Conservation (phyloP, 1,140 invertebrate species). For the Helicorthomorpha holstii region DNA sequence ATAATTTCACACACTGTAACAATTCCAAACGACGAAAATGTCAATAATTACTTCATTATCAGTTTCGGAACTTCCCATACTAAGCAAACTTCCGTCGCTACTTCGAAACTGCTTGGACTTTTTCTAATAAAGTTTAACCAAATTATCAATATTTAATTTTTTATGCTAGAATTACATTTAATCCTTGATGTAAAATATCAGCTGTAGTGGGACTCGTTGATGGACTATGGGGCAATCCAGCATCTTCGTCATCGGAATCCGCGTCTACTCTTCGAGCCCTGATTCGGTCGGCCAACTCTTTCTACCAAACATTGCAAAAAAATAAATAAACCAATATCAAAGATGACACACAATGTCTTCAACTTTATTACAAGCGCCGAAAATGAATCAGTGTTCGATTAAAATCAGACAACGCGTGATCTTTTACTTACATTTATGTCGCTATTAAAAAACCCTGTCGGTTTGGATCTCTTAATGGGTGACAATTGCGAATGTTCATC, state of each 20-base stretch:
- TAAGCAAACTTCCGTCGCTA: slow-evolving; percentile 49
- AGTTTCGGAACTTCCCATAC: slow-evolving; percentile 50
- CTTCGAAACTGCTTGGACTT: slow-evolving; percentile 32
- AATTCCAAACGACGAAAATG: neutral
- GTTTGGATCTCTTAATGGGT: neutral
- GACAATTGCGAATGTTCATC: neutral
- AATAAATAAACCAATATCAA: too few relatives aligned
- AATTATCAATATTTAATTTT: neutral
- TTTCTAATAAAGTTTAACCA: slow-evolving; percentile 6
- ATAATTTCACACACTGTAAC: neutral
- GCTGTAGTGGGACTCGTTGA: slow-evolving; percentile 19
- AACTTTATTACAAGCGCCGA: too few relatives aligned
- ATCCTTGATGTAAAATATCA: slow-evolving; percentile 19
- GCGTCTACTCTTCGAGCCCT: slow-evolving; percentile 12
- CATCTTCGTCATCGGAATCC: slow-evolving; percentile 37
- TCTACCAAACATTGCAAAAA: slow-evolving; percentile 2
- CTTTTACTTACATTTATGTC: neutral
- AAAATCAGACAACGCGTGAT: neutral
- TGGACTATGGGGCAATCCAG: slow-evolving; percentile 42
- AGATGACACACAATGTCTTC: too few relatives aligned
- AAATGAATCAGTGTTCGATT: too few relatives aligned
- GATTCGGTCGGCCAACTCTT: slow-evolving; percentile 13
- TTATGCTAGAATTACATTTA: slow-evolving; percentile 9
- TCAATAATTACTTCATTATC: slow-evolving; percentile 30
- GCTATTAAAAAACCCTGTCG: neutral